phyloP scores from a whole-genome alignment of 1,140 invertebrate species.

The Parasteatoda tepidariorum region DNA sequence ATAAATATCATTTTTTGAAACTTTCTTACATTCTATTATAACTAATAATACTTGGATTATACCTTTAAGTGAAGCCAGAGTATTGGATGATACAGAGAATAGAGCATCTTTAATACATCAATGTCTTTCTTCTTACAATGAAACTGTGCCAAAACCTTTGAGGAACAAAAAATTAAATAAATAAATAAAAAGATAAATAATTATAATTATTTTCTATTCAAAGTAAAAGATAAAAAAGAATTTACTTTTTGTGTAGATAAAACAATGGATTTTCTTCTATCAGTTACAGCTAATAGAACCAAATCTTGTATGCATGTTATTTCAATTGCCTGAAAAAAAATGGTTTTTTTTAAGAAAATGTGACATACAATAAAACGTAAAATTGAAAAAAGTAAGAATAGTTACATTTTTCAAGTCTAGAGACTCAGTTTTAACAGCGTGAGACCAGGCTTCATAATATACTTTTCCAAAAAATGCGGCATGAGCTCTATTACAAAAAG shows the following conservation, averaged over 20 bases:
- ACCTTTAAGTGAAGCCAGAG: conserved; percentile 2
- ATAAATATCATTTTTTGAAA: too few relatives aligned
- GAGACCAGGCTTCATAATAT: conserved; percentile 7
- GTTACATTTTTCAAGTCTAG: conserved; percentile 8
- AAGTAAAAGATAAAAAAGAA: too few relatives aligned
- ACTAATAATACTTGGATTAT: not conserved
- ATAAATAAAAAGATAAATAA: too few relatives aligned
- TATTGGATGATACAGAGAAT: not conserved
- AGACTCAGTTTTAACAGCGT: not conserved
- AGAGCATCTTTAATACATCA: conserved; percentile 1
- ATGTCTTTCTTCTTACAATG: not conserved
- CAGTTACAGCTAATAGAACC: not conserved
- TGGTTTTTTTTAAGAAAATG: not conserved
- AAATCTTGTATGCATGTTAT: not conserved
- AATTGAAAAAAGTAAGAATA: not conserved
- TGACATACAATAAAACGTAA: not conserved
- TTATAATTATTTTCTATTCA: too few relatives aligned
- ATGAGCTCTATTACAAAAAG: not conserved
- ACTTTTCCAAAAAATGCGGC: conserved; percentile 9
- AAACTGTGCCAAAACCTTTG: too few relatives aligned
- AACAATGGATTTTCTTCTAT: not conserved
- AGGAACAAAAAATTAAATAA: too few relatives aligned
- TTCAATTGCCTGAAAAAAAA: conserved; percentile 7
- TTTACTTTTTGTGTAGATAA: not conserved
- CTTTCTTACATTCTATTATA: too few relatives aligned